Percentiles rank a stretch among this genome's conserved stretches.
Conservation (phyloP, 1,140 invertebrate genomes). For the Drosophila orena region DNA sequence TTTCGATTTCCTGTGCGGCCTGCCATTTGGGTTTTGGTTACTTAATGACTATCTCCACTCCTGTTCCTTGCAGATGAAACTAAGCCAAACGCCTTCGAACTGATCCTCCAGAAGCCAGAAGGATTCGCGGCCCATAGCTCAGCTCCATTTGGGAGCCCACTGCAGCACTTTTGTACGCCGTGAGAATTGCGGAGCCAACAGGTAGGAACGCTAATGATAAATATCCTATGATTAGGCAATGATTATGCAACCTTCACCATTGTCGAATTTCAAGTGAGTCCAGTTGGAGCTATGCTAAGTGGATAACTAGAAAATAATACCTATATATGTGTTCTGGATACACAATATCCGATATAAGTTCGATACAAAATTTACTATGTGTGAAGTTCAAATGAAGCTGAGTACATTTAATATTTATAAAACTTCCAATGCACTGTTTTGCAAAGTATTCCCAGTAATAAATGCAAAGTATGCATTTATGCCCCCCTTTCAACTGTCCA, state of each 20-base stretch:
- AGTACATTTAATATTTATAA: no score
- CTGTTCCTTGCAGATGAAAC: constrained; percentile 33
- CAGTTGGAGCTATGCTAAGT: no score
- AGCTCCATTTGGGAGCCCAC: constrained; percentile 37
- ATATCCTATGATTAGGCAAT: no score
- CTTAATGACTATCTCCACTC: neutral
- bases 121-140: constrained; percentile 2
- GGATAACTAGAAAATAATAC: no score
- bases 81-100: constrained; percentile 4
- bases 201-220: constrained; percentile 24
- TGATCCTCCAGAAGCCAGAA: constrained; percentile 9
- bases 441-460: no score
- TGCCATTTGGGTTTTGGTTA: constrained; percentile 25
- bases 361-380: no score
- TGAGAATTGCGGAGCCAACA: constrained; percentile 83
- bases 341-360: no score
- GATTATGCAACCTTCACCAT: no score
- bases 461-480: neutral
- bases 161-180: constrained; percentile 60
- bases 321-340: no score
- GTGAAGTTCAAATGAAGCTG: no score
- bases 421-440: neutral
- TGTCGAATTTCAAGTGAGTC: no score
- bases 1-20: constrained; percentile 35
- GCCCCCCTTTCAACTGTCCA: neutral